Evolutionary conservation across 1,140 invertebrate genomes (phyloP), one percentile per base, ranked within the genome.

Genomic region (Halictus rubicundus): DNA sequence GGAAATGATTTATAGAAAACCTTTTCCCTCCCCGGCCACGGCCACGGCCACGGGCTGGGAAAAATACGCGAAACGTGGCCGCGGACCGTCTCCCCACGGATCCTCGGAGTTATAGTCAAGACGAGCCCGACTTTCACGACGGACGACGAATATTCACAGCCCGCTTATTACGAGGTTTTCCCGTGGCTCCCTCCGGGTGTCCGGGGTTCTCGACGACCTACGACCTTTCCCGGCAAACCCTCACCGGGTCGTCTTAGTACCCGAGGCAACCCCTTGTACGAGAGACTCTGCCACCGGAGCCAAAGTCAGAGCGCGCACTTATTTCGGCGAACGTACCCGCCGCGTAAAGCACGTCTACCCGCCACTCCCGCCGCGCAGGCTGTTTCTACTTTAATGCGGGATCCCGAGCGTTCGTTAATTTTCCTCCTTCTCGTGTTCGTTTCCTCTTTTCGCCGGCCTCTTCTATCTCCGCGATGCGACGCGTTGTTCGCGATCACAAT

Each of bases 1-100:
- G 32, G 63, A 84, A 82, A 64, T 85, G 80, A 87, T 87, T 87
- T 83, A 85, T 84, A 52, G 72, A 68, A 84, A 80, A 73, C 46
- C 12, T 37, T 16, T 8, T 16, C 27, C 9, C 19, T 19, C 60
- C 46, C 19, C 1, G n/a, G n/a, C n/a, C n/a, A n/a, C 46, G 10
- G 14, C 49, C 19, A 32, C 32, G 27, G 37, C 6, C 0, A 16
- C n/a, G 42, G 9, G 6, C 54, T 0, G 21, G 76, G 71, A 72
- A 64, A 78, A 78, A 72, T 57, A 78, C 76, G 19, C 46, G 60
- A 57, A 65, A 78, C 76, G 68, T 71, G 75, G 68, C 68, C 49
- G 37, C 23, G 32, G 32, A 9, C 19, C 64, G 52, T 60, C 42
- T 71, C 69, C 49, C 69, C 39, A 46, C 60, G 69, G 76, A 78